Evolutionary conservation across 2,797 vertebrate genomes (phyloP), one percentile per base, ranked within the genome.

Genomic region (Sternotherus odoratus): DNA sequence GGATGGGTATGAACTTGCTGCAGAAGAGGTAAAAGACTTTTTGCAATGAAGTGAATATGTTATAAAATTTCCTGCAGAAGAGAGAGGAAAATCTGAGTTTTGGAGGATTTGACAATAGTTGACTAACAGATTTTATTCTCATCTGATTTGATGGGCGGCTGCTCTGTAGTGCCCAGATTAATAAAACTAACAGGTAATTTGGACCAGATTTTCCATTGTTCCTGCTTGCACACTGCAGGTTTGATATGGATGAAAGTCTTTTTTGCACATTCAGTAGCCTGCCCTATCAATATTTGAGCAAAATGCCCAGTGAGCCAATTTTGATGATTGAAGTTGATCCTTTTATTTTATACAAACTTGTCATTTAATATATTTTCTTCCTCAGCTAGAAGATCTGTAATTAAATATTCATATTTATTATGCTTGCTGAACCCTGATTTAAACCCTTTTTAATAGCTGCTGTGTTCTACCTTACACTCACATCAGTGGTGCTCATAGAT

Each of bases 1-100:
- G 1, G 99, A 99, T 12, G 99, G 99, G 79, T 99, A 99, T 30
- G 99, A 99, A 93, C 95, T 99, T 95, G 99, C 99, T 0, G 98
- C 99, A 24, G 98, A 99, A 95, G 99, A 99, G 99, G 99, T 99
- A 99, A 98, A 98, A 86, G 87, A 4, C n/a, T 72, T 82, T 74
- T 81, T 63, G 39, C 49, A 79, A 80, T 63, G 21, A 78, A 51
- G 33, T 5, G 2, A 46, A 75, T 75, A 28, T 54, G 4, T 79
- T 94, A 82, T 92, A 36, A 13, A 85, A 63, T 80, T 87, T 28
- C 21, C 6, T 5, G 2, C 15, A 24, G 3, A 56, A 83, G 85
- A 79, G 56, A 60, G 77, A 48, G 26, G 23, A 9, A 87, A 46
- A 15, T 17, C 23, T 33, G 13, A 33, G 0, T 0, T 24, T 15